Percentiles rank a stretch among this genome's conserved stretches.
These are phyloP conservation scores for Phenganax subtilis DNA, from an alignment of 92 coral and sea anemone genomes.

Conservation along the genomic window DNA sequence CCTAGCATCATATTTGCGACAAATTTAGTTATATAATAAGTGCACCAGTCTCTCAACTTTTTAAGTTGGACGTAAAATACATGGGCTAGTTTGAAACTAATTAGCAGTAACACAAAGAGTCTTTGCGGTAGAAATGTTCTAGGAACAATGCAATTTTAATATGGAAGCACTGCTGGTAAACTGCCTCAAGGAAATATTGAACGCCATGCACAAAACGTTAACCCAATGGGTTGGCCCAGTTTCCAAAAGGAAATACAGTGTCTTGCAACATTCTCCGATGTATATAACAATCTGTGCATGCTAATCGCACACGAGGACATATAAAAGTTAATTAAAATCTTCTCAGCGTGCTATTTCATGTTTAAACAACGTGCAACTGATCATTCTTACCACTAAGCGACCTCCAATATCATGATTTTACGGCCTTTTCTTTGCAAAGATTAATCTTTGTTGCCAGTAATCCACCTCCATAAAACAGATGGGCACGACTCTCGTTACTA, in stretches of 20 bases:
- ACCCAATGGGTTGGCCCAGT: not conserved
- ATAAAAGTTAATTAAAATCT: slow-evolving; percentile 24
- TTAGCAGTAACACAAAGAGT: no score
- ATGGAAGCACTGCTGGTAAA: not conserved
- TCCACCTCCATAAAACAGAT: slow-evolving; percentile 12
- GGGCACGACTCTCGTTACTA: slow-evolving; percentile 12
- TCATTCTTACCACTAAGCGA: slow-evolving; percentile 5
- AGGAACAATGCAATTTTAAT: not conserved
- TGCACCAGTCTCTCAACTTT: not conserved
- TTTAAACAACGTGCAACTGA: slow-evolving; percentile 26
- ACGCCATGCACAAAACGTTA: not conserved
- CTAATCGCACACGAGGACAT: not conserved
- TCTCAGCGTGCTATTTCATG: slow-evolving; percentile 26
- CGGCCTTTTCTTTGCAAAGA: not conserved
- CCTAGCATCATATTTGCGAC: no score
- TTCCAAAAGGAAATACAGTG: not conserved
- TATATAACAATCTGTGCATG: not conserved
- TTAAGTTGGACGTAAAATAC: no score
- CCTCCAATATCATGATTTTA: slow-evolving; percentile 12
- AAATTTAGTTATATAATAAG: not conserved
- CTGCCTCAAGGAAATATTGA: no score
- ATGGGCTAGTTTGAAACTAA: no score
- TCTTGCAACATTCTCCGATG: not conserved
- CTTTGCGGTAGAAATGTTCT: no score
- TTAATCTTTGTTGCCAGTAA: slow-evolving; percentile 8